Evolutionary conservation across 2,113 vertebrate genomes (phyloP).

Genomic region (Mesocricetus auratus): DNA sequence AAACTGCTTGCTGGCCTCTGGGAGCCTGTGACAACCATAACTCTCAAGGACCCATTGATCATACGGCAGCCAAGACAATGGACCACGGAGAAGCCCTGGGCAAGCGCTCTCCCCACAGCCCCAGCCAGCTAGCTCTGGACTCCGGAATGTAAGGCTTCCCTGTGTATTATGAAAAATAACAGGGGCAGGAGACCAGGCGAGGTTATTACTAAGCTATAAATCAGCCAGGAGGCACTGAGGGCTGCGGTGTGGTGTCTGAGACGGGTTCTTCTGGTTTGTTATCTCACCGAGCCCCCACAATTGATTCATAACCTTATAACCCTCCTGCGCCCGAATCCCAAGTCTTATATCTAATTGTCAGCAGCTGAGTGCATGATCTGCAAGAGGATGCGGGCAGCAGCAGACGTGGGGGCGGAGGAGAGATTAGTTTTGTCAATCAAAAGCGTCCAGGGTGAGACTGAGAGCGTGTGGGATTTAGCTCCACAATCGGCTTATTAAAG

Average conservation of each 20-base stretch:
- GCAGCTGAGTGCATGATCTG: constrained; percentile 76
- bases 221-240: constrained; percentile 68
- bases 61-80: constrained; percentile 62
- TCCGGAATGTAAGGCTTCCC: constrained; percentile 75
- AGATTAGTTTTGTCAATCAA: constrained; percentile 85
- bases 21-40: constrained; percentile 75
- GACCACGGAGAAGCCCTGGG: neutral
- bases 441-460: constrained; percentile 37
- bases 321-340: constrained; percentile 60
- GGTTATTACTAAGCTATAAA: constrained; percentile 82
- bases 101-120: neutral
- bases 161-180: constrained; percentile 81
- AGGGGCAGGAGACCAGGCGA: constrained; percentile 73
- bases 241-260: constrained; percentile 31
- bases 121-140: neutral
- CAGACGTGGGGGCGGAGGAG: constrained; percentile 64
- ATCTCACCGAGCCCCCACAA: constrained; percentile 73
- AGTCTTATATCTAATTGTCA: constrained; percentile 80
- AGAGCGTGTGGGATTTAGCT: constrained; percentile 47
- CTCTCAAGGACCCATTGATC: constrained; percentile 65
- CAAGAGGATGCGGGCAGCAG: constrained; percentile 72
- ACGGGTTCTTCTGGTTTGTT: constrained; percentile 47
- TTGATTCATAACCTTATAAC: constrained; percentile 82
- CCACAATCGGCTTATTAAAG: constrained; percentile 73
- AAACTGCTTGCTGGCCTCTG: constrained; percentile 48